phyloP scores from a whole-genome alignment of 2,888 invertebrate genomes.

The Torymus tubicola region DNA sequence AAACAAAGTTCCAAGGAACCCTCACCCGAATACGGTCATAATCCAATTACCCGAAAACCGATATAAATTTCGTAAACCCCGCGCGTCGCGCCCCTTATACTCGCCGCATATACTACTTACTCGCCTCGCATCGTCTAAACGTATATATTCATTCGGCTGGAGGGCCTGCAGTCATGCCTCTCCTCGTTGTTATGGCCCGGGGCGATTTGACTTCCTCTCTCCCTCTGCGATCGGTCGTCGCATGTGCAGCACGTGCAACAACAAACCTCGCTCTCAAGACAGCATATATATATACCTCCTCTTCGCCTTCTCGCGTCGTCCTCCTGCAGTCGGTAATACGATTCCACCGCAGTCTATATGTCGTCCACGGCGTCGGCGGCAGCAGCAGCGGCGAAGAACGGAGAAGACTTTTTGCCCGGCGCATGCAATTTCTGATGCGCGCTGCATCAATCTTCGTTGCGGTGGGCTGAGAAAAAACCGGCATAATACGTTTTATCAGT shows the following conservation, averaged over 20 bases:
- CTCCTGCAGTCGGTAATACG: constrained; percentile 35
- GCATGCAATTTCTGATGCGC: constrained; percentile 61
- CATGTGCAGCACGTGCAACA: constrained; percentile 48
- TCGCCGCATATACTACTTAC: no score
- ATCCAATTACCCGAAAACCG: no score
- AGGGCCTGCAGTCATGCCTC: no score
- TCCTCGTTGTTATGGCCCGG: neutral
- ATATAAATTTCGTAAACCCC: no score
- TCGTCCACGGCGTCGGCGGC: constrained; percentile 22
- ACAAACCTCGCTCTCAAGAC: constrained; percentile 30
- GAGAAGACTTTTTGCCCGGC: constrained; percentile 49
- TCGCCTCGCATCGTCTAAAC: no score
- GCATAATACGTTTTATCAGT: constrained; percentile 63
- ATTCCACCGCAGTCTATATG: constrained; percentile 38
- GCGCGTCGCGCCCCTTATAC: no score
- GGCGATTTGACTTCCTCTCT: neutral
- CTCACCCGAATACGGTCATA: no score
- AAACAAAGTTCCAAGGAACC: no score
- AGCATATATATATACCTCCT: neutral
- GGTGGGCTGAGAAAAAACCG: constrained; percentile 58
- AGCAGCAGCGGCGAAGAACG: constrained; percentile 16
- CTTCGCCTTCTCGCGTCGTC: neutral
- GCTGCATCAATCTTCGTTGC: constrained; percentile 64
- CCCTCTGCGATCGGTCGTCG: neutral
- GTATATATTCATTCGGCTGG: constrained; percentile 8